These are phyloP conservation scores for Eupithecia vulgata DNA, from an alignment of 2,888 invertebrate species.

Conservation along the genomic window DNA sequence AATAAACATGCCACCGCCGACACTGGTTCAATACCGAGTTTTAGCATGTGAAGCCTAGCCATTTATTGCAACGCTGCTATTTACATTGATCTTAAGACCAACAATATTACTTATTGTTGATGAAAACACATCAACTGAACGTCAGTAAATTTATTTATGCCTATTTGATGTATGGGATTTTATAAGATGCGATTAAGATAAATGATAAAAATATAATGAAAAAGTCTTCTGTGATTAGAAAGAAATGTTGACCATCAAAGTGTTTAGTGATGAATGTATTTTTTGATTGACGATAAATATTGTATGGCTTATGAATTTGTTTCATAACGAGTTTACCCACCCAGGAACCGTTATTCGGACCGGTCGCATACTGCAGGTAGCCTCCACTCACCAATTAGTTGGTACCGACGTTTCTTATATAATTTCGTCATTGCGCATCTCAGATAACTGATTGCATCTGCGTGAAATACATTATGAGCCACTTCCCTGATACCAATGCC, in stretches of 20 bases:
- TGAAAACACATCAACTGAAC: slow-evolving; percentile 17
- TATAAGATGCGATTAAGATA: slow-evolving; percentile 13
- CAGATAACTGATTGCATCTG: slow-evolving; percentile 43
- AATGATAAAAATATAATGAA: slow-evolving; percentile 21
- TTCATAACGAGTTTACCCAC: slow-evolving; percentile 69
- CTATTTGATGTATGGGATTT: background rate
- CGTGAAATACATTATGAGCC: slow-evolving; percentile 35
- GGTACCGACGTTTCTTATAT: slow-evolving; percentile 64
- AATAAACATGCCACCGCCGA: slow-evolving; percentile 67
- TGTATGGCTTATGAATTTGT: slow-evolving; percentile 63
- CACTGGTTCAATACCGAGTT: slow-evolving; percentile 60
- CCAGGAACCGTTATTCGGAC: slow-evolving; percentile 69
- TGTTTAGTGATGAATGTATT: slow-evolving; percentile 49
- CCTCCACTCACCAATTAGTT: slow-evolving; percentile 71
- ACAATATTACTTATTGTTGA: slow-evolving; percentile 29
- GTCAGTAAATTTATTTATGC: background rate
- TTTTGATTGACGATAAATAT: slow-evolving; percentile 53
- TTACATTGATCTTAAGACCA: slow-evolving; percentile 40
- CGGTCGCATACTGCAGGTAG: slow-evolving; percentile 61
- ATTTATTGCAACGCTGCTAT: slow-evolving; percentile 53
- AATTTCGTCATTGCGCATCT: slow-evolving; percentile 65
- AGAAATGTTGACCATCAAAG: slow-evolving; percentile 38
- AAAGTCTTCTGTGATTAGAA: slow-evolving; percentile 22
- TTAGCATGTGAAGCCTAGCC: slow-evolving; percentile 52
- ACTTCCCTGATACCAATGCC: slow-evolving; percentile 45